Base-by-base conservation (phyloP, 2,888 invertebrate genomes). In the Ctenicera cuprea region DNA sequence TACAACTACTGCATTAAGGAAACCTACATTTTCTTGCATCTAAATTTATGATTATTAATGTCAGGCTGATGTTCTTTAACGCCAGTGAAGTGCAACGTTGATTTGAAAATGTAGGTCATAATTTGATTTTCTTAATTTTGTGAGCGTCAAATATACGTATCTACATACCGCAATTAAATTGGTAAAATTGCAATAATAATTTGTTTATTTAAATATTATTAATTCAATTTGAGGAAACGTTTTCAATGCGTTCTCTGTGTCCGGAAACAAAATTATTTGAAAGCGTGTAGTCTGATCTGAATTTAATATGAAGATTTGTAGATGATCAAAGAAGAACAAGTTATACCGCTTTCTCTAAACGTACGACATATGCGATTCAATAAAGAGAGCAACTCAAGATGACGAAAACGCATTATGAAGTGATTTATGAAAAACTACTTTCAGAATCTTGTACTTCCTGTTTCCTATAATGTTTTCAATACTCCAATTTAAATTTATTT, bases 41-140 rank as follows among this genome's bases (percentile, higher is more conserved):
- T 37, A 22, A 57, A 57, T 37, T 57, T 57, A 37, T 57, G 26
- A 57, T 57, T 57, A 37, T 37, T 33, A 57, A 57, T 57, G 57
- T 57, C 30, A 38, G 14, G 22, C 59, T 12, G 16, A 20, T 59
- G 59, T 38, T 57, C 57, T n/a, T 9, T n/a, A 57, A 57, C 37
- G 57, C 11, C 57, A 16, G 16, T 37, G 16, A 14, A 16, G 33
- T 20, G 33, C 14, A 18, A 57, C 52, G 8, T 30, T 22, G 12
- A 52, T 52, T 52, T 52, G n/a, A n/a, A 52, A 52, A 52, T 52
- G 5, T 22, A 14, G 52, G 52, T 22, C 52, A 30, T n/a, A 12
- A 52, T n/a, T 30, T 22, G 26, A 52, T 52, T 52, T 22, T 18
- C 8, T 4, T 18, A n/a, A n/a, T n/a, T n/a, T n/a, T n/a, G n/a